These are phyloP conservation scores for Iselma pallidipennis DNA, from an alignment of 2,888 invertebrate species.

Conservation along the genomic window DNA sequence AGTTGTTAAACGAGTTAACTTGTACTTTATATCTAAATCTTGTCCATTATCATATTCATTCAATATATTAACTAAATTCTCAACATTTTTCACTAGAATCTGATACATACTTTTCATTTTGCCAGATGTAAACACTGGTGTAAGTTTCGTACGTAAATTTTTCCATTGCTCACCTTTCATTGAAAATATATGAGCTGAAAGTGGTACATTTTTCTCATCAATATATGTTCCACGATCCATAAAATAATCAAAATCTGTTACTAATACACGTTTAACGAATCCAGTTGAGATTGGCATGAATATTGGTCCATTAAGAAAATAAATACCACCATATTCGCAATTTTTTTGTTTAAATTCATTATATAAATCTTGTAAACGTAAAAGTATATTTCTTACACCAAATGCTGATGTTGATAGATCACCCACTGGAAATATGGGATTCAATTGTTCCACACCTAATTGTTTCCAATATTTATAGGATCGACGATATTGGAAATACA, in stretches of 20 bases:
- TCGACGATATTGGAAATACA: slow-evolving; percentile 9
- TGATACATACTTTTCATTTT: slow-evolving; percentile 16
- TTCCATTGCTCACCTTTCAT: slow-evolving; percentile 13
- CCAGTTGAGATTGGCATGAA: slow-evolving; percentile 15
- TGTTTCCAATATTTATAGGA: slow-evolving; percentile 14
- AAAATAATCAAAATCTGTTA: slow-evolving; percentile 19
- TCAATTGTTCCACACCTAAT: slow-evolving; percentile 8
- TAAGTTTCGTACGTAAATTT: slow-evolving; percentile 6
- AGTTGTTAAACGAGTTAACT: slow-evolving; percentile 1
- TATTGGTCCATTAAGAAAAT: slow-evolving; percentile 20
- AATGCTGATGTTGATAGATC: slow-evolving; percentile 10
- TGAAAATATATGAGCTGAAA: slow-evolving; percentile 11
- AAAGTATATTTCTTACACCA: slow-evolving; percentile 9
- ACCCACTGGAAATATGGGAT: slow-evolving; percentile 15
- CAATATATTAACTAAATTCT: slow-evolving; percentile 8
- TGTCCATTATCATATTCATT: background rate
- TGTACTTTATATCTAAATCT: slow-evolving; percentile 10
- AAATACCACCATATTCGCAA: slow-evolving; percentile 12
- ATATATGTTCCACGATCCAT: slow-evolving; percentile 13
- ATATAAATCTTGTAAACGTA: slow-evolving; percentile 7
- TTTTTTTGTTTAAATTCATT: slow-evolving; percentile 12
- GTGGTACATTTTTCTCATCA: slow-evolving; percentile 6
- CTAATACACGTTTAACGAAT: slow-evolving; percentile 11
- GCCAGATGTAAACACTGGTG: slow-evolving; percentile 12
- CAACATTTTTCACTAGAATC: slow-evolving; percentile 3